These are phyloP conservation scores for Scotopteryx bipunctaria DNA, from an alignment of 2,888 invertebrate species.

Conservation along the genomic window DNA sequence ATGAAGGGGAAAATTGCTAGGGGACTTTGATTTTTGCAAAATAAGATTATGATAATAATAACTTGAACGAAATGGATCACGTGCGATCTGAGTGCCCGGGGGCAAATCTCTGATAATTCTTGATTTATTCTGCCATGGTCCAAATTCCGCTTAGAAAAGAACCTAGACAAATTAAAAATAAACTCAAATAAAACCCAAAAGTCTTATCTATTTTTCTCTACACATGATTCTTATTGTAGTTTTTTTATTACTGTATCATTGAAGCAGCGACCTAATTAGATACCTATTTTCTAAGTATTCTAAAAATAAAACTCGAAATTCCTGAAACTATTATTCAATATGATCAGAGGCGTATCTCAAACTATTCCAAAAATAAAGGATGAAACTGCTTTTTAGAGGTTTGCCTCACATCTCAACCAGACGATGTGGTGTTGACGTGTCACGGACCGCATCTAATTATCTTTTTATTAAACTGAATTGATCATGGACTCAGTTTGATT, in stretches of 20 bases:
- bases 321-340: slow-evolving; percentile 14
- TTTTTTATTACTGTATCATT: not conserved
- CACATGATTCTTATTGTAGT: not conserved
- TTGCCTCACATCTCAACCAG: slow-evolving; percentile 21
- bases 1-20: slow-evolving; percentile 53
- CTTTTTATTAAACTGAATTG: slow-evolving; percentile 25
- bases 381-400: slow-evolving; percentile 49
- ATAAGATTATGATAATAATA: slow-evolving; percentile 63
- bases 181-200: too few species aligned
- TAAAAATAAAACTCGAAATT: slow-evolving; percentile 17
- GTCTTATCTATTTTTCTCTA: not conserved
- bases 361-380: slow-evolving; percentile 45
- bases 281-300: not conserved
- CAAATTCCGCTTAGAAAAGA: slow-evolving; percentile 25
- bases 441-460: slow-evolving; percentile 7
- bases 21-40: slow-evolving; percentile 58
- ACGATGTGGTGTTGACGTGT: slow-evolving; percentile 4
- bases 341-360: slow-evolving; percentile 16
- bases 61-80: slow-evolving; percentile 50
- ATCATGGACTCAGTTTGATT: too few species aligned
- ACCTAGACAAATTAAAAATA: too few species aligned
- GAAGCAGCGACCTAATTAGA: not conserved
- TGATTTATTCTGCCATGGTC: slow-evolving; percentile 43
- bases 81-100: slow-evolving; percentile 43
- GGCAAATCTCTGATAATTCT: slow-evolving; percentile 38